phyloP scores from a whole-genome alignment of 1,140 invertebrate genomes.

The Anadara kagoshimensis region DNA sequence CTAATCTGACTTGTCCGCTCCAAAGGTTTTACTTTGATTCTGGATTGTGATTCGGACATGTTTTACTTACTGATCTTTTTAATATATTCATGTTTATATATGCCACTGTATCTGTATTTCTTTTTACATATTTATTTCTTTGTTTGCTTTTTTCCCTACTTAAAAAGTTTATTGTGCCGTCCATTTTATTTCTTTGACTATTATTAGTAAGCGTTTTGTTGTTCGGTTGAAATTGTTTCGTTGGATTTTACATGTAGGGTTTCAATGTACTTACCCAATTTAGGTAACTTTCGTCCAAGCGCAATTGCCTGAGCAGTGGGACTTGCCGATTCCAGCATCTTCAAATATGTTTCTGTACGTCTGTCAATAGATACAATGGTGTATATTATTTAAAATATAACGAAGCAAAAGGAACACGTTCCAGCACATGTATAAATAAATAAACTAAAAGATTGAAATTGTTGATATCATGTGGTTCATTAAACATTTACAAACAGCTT shows the following conservation, averaged over 20 bases:
- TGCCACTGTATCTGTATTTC: no score
- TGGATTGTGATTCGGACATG: no score
- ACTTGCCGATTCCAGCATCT: constrained; percentile 21
- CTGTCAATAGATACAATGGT: no score
- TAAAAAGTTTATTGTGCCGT: no score
- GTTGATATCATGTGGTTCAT: background rate
- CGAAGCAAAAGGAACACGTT: background rate
- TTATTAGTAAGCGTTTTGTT: background rate
- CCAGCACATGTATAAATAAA: background rate
- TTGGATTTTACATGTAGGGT: background rate
- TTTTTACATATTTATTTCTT: background rate
- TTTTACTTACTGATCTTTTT: no score
- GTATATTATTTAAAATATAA: no score
- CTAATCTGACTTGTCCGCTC: no score
- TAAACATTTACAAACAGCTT: background rate
- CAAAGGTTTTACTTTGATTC: no score
- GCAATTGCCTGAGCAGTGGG: constrained; percentile 33
- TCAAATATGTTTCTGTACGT: constrained; percentile 30
- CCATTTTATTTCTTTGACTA: background rate
- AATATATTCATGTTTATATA: no score
- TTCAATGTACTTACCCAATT: background rate
- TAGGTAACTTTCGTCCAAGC: background rate
- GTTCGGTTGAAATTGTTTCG: background rate
- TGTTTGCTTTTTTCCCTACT: no score
- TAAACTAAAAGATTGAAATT: background rate